Conservation (phyloP, 2,113 vertebrate genomes). For the Corythoichthys intestinalis region DNA sequence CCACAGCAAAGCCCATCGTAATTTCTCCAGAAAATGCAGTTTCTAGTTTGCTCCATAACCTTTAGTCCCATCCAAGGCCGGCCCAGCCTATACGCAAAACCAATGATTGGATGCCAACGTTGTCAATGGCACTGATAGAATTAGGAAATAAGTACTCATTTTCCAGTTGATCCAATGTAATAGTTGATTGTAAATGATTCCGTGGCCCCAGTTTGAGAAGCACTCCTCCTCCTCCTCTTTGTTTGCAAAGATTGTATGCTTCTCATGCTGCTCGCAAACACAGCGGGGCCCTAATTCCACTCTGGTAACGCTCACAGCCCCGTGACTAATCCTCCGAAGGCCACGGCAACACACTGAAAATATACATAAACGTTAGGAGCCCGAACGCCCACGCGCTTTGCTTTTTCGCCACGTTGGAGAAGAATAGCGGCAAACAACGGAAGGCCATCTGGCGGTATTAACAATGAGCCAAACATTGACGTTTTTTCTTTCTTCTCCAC, state of each 20-base stretch:
- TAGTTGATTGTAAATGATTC: no score
- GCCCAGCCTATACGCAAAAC: no score
- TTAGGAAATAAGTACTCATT: no score
- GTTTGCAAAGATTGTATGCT: conserved; percentile 39
- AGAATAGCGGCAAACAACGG: conserved; percentile 39
- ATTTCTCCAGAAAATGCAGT: no score
- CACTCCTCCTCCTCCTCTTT: conserved; percentile 1
- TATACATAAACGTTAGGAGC: conserved; percentile 38
- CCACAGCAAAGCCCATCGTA: no score
- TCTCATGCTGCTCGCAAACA: conserved; percentile 39
- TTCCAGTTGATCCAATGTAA: no score
- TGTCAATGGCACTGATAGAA: no score
- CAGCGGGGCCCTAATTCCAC: conserved; percentile 57
- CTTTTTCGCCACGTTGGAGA: conserved; percentile 31
- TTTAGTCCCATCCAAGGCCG: no score
- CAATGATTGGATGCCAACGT: no score
- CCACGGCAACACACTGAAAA: conserved; percentile 37
- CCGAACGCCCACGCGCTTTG: conserved; percentile 35
- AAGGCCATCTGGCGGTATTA: conserved; percentile 55
- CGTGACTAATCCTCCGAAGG: conserved; percentile 63
- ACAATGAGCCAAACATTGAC: neutral
- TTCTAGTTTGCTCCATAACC: no score
- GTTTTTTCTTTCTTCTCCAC: neutral
- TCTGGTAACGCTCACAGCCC: conserved; percentile 43
- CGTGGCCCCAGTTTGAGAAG: neutral